Conservation (phyloP, 2,888 invertebrate genomes). For the Zele albiditarsus region DNA sequence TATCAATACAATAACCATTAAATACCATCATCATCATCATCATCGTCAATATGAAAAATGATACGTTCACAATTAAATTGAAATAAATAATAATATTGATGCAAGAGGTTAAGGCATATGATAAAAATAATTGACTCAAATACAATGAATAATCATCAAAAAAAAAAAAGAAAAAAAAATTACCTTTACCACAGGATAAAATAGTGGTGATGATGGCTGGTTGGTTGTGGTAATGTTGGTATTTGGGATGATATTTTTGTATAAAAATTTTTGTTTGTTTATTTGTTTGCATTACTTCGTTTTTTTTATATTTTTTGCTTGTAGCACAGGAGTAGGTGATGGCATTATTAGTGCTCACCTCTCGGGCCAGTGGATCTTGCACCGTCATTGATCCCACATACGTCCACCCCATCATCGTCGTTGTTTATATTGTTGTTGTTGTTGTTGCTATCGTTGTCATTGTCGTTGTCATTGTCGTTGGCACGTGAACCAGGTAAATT, state of each 20-base stretch:
- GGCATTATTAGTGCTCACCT: slow-evolving; percentile 72
- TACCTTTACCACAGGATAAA: slow-evolving; percentile 69
- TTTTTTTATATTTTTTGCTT: slow-evolving; percentile 38
- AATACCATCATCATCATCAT: slow-evolving; percentile 8
- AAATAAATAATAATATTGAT: slow-evolving; percentile 10
- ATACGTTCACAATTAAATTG: neutral
- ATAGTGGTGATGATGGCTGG: slow-evolving; percentile 66
- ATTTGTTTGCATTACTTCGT: slow-evolving; percentile 46
- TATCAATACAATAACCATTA: neutral
- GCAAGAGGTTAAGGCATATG: slow-evolving; percentile 17
- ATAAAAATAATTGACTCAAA: neutral
- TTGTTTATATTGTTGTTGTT: slow-evolving; percentile 62
- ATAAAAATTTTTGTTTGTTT: slow-evolving; percentile 48
- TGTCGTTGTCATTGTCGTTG: slow-evolving; percentile 65
- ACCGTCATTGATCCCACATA: slow-evolving; percentile 65
- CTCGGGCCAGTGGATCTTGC: slow-evolving; percentile 71
- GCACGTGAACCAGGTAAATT: slow-evolving; percentile 67
- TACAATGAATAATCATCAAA: slow-evolving; percentile 23
- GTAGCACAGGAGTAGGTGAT: slow-evolving; percentile 53
- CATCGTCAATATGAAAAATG: slow-evolving; percentile 21
- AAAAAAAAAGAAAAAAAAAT: slow-evolving; percentile 58
- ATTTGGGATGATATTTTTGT: slow-evolving; percentile 45
- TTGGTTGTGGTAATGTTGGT: slow-evolving; percentile 58
- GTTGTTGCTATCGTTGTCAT: slow-evolving; percentile 57
- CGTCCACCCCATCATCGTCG: slow-evolving; percentile 59